phyloP scores from a whole-genome alignment of 2,797 vertebrate genomes.

The Hapalemur alaotrensis region DNA sequence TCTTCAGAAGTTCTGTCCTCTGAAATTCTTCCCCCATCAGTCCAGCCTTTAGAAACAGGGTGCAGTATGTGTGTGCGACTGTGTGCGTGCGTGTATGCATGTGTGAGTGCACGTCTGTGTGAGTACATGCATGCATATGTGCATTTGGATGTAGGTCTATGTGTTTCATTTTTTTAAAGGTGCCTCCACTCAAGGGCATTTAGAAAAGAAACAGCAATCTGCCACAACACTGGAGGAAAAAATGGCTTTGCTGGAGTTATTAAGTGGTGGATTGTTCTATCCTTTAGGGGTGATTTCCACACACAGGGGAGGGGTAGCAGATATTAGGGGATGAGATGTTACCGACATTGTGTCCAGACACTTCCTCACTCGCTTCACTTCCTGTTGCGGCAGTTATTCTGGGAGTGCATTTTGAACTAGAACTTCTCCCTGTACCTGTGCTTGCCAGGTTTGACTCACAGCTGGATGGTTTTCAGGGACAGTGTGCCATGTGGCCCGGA shows the following conservation, averaged over 20 bases:
- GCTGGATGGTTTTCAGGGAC: neutral
- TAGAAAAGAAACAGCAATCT: neutral
- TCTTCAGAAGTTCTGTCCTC: neutral
- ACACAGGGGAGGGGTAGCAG: too few relatives aligned
- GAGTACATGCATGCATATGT: too few relatives aligned
- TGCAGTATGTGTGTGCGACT: neutral
- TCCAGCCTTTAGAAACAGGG: neutral
- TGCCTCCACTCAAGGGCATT: neutral
- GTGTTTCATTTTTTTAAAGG: neutral
- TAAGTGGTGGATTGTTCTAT: neutral
- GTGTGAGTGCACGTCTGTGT: neutral
- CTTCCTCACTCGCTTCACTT: neutral
- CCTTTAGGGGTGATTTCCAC: neutral
- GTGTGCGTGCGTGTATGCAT: neutral
- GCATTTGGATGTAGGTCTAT: neutral
- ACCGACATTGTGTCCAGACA: neutral
- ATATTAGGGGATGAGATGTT: too few relatives aligned
- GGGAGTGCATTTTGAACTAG: neutral
- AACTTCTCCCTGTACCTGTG: neutral
- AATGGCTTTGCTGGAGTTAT: neutral
- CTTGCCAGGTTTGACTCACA: rapidly evolving
- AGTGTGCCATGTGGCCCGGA: rapidly evolving
- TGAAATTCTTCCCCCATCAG: neutral
- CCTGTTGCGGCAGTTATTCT: neutral
- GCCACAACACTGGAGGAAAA: neutral